Evolutionary conservation across 2,888 invertebrate genomes (phyloP), one percentile per base, ranked within the genome.

Genomic region (Linnaemya tessellans): DNA sequence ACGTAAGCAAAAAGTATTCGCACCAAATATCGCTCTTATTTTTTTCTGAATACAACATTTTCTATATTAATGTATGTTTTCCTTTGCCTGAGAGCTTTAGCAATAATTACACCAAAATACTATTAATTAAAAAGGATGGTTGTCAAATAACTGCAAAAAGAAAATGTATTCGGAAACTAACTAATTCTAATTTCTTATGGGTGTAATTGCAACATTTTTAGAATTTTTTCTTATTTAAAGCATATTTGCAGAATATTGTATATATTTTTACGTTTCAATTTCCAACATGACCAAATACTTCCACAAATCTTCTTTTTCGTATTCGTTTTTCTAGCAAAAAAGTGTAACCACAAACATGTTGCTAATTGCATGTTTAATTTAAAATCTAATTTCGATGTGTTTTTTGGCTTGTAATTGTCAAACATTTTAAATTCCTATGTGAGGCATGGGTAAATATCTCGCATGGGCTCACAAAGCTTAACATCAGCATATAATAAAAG

Each of bases 121-220:
- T 38, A 74, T 51, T 62, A 62, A 62, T 74, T 51, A 41, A 62
- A 74, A 51, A 1, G 22, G 51, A 22, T 20, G 49, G 49, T 74
- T 20, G 46, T 46, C 35, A 60, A 35, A 46, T 35, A 60, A 60
- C 60, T 38, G 8, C 20, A 15, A 38, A 7, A 8, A 68, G 13
- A 18, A 65, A 65, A 15, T 11, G 0, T 5, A 10, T 51, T 3
- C 51, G 11, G 20, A 51, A 51, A 18, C 9, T 3, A 51, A 51
- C 11, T 3, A 18, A 1, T n/a, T 18, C 18, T n/a, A 18, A 49
- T 4, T 49, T 49, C n/a, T 49, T 49, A 49, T n/a, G 18, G 46
- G n/a, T 49, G n/a, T 49, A 49, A n/a, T 49, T 49, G 46, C 46
- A 18, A 49, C 51, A 54, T 54, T 20, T 11, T 54, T 54, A 22